Evolutionary conservation across 2,797 vertebrate genomes (phyloP).

Genomic region (Danio choprae): DNA sequence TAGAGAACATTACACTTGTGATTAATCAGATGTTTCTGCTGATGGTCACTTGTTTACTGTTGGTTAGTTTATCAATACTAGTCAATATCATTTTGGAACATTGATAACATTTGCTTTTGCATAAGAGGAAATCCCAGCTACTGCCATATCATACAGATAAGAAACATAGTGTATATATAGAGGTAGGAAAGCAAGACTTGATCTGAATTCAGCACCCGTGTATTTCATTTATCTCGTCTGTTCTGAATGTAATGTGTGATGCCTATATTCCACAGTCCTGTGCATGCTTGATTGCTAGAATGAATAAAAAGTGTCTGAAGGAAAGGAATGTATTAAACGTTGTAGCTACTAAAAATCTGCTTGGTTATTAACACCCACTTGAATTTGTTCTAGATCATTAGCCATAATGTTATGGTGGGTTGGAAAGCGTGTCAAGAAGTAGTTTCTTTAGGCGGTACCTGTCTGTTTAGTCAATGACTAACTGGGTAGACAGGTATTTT

Average conservation of each 20-base stretch:
- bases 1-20: no score
- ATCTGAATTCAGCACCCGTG: neutral
- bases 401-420: neutral
- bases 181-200: neutral
- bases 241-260: neutral
- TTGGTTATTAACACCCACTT: neutral
- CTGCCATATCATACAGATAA: neutral
- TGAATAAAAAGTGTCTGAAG: neutral
- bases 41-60: no score
- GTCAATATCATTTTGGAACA: no score
- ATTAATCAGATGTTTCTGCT: no score
- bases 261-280: neutral
- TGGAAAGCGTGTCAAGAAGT: neutral
- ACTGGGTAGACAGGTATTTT: neutral
- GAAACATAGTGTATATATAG: neutral
- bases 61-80: no score
- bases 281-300: neutral
- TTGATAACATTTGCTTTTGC: no score
- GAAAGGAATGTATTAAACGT: neutral
- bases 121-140: no score
- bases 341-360: neutral
- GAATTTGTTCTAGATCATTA: slow-evolving; percentile 15
- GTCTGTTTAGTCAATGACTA: slow-evolving; percentile 8
- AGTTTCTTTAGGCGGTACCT: neutral
- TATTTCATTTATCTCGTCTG: neutral